A percentile compares a stretch with the other conserved stretches of the same genome.
phyloP scores from a whole-genome alignment of 2,113 vertebrate species.

The Eclectus roratus region DNA sequence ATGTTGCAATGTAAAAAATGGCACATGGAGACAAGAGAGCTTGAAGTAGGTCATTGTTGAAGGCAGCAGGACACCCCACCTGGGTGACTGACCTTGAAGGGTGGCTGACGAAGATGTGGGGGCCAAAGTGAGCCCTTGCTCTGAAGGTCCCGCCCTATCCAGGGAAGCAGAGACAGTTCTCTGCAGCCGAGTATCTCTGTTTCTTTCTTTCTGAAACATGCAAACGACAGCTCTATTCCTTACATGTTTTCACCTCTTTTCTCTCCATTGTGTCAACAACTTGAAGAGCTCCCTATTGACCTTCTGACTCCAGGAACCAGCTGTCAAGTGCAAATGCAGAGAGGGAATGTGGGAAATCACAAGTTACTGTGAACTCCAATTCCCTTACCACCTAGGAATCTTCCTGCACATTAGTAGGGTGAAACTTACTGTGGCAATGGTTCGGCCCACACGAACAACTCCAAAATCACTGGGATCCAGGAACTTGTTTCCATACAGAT shows the following conservation, averaged over 20 bases:
- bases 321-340: neutral
- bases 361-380: neutral
- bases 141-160: neutral
- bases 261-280: neutral
- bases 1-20: neutral
- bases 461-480: constrained; percentile 90
- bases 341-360: neutral
- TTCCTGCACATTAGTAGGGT: neutral
- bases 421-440: constrained; percentile 86
- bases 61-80: rapidly evolving
- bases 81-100: neutral
- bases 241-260: neutral
- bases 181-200: neutral
- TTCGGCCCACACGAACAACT: constrained; percentile 87
- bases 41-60: neutral
- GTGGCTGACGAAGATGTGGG: neutral
- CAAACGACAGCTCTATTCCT: neutral
- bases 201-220: neutral
- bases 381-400: neutral
- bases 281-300: neutral
- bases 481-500: constrained; percentile 77
- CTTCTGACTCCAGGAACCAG: neutral
- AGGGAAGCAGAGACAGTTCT: neutral
- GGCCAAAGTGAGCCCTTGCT: neutral
- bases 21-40: neutral